Percentiles rank a stretch among this genome's conserved stretches.
phyloP scores from a whole-genome alignment of 2,113 vertebrate species.

The Hippocampus guttulatus region DNA sequence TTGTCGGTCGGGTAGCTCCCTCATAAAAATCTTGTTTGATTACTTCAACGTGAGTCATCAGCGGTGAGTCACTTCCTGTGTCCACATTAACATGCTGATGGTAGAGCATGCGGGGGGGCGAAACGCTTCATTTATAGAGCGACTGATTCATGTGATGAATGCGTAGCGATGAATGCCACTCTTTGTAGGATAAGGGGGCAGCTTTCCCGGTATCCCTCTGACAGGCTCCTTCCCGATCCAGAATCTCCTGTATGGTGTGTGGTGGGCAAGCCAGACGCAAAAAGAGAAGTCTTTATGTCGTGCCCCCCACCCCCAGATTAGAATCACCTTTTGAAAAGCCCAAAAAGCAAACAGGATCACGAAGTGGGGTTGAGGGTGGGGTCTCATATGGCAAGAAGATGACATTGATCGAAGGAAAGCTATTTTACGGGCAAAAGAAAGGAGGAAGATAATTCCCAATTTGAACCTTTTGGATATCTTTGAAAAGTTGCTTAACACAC shows the following conservation, averaged over 20 bases:
- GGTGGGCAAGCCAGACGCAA: background rate
- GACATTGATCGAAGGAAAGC: background rate
- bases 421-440: background rate
- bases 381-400: background rate
- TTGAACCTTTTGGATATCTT: background rate
- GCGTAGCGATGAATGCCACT: slow-evolving; percentile 35
- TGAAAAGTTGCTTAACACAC: background rate
- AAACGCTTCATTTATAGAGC: slow-evolving; percentile 52
- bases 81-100: slow-evolving; percentile 43
- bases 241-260: slow-evolving; percentile 11
- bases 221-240: slow-evolving; percentile 5
- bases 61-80: slow-evolving; percentile 55
- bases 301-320: background rate
- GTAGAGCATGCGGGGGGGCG: slow-evolving; percentile 34
- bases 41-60: slow-evolving; percentile 45
- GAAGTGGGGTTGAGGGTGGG: background rate
- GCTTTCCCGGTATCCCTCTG: slow-evolving; percentile 28
- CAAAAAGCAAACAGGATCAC: background rate
- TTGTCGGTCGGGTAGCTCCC: background rate
- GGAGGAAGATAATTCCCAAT: background rate
- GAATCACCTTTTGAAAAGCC: background rate
- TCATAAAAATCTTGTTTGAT: slow-evolving; percentile 5
- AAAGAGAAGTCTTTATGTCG: slow-evolving; percentile 2
- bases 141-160: slow-evolving; percentile 54
- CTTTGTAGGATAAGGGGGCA: slow-evolving; percentile 17